Evolutionary conservation across 2,888 invertebrate genomes (phyloP).

Genomic region (Amphipoea lucens): DNA sequence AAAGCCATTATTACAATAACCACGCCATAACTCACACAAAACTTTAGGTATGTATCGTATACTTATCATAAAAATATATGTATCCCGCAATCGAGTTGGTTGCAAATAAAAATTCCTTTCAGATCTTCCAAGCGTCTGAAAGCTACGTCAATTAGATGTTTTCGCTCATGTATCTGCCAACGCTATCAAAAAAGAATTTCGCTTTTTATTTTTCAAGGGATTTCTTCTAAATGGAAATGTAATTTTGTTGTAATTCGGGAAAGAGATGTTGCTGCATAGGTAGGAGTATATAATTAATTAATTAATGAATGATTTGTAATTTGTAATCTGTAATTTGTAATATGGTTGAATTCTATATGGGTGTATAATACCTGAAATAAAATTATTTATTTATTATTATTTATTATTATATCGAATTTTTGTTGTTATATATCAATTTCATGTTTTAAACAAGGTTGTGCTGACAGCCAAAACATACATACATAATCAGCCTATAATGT

Average conservation of each 20-base stretch:
- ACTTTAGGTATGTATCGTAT: background rate
- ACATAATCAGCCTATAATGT: too few species aligned
- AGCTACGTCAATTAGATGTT: constrained; percentile 12
- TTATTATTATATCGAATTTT: too few species aligned
- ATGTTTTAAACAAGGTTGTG: background rate
- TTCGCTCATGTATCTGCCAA: background rate
- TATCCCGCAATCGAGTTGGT: background rate
- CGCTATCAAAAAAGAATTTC: background rate
- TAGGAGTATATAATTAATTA: too few species aligned
- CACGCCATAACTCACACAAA: background rate
- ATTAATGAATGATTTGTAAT: too few species aligned
- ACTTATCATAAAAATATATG: constrained; percentile 11
- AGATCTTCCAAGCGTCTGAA: constrained; percentile 8
- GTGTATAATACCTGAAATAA: too few species aligned
- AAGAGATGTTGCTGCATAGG: background rate
- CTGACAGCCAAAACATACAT: background rate
- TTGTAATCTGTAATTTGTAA: too few species aligned
- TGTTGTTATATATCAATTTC: background rate
- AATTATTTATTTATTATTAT: too few species aligned
- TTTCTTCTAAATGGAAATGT: background rate
- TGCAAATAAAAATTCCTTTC: constrained; percentile 10
- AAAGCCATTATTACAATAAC: background rate
- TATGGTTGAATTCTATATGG: too few species aligned
- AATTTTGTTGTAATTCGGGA: background rate
- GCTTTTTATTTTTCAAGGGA: background rate